Evolutionary conservation across 2,797 vertebrate species (phyloP), one percentile per base, ranked within the genome.

Genomic region (Neosalanx taihuensis): DNA sequence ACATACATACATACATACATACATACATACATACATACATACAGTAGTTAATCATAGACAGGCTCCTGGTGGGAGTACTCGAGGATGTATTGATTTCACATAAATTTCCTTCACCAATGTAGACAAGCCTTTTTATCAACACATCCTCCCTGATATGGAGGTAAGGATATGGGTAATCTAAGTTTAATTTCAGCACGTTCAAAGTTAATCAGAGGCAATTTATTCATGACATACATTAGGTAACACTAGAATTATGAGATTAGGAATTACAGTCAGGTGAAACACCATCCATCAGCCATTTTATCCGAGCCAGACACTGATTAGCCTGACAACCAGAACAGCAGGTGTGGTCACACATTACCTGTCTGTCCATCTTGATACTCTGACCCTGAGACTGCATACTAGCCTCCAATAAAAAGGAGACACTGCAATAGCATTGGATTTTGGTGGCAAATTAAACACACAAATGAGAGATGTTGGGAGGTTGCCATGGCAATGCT

Each of bases 21-120:
- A 82, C 71, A 46, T 64, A 82, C 71, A 46, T 64, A 82, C 71
- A 46, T 64, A 82, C 71, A 46, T 64, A 82, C 71, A 87, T 90
- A 81, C 23, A 83, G 90, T 91, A 89, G 87, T 89, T 88, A 81
- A 90, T 89, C 85, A 89, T 63, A 85, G 75, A 78, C 56, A 73
- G 13, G 75, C 84, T 82, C 69, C 74, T 31, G 75, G 84, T 79
- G 76, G 67, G 78, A 83, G 53, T 78, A 81, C 87, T 84, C 71
- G 7, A 23, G 76, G 83, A 87, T 86, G 74, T 90, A 83, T 86
- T 85, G 87, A 88, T 88, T 89, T 87, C 84, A 87, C 81, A 84
- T 81, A 64, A 76, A 83, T 86, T 83, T 88, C 75, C 74, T 83
- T 83, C 80, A 84, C 77, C 76, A 79, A 77, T 73, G 80, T 51